A percentile compares a stretch with the other conserved stretches of the same genome.
Evolutionary conservation across 2,888 invertebrate genomes (phyloP).

Genomic region (Aspidiotus destructor): DNA sequence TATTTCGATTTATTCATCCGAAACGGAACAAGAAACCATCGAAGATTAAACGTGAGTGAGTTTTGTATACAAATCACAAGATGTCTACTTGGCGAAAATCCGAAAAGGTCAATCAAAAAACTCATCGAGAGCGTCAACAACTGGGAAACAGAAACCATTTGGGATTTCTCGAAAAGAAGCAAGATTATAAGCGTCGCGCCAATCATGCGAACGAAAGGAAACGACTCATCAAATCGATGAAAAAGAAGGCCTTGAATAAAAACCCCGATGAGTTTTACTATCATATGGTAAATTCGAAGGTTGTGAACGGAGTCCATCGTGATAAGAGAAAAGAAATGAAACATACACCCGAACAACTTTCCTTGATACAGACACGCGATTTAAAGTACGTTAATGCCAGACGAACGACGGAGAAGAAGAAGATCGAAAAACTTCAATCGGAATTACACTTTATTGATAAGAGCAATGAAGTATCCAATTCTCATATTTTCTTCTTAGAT

Average conservation of each 20-base stretch:
- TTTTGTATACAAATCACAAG: neutral
- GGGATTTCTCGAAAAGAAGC: slow-evolving; percentile 78
- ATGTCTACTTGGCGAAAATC: slow-evolving; percentile 91
- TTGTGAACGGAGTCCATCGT: slow-evolving; percentile 48
- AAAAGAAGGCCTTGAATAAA: slow-evolving; percentile 74
- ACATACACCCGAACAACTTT: slow-evolving; percentile 71
- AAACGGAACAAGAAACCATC: no score
- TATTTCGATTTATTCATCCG: no score
- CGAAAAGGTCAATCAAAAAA: slow-evolving; percentile 71
- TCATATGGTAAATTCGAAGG: slow-evolving; percentile 86
- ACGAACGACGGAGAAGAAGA: slow-evolving; percentile 68
- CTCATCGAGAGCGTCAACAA: slow-evolving; percentile 76
- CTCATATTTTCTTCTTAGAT: slow-evolving; percentile 71
- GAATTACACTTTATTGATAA: slow-evolving; percentile 72
- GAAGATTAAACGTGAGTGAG: no score
- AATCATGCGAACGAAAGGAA: slow-evolving; percentile 73
- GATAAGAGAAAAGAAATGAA: slow-evolving; percentile 52
- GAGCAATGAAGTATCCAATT: slow-evolving; percentile 57
- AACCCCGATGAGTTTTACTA: slow-evolving; percentile 99
- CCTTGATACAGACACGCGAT: slow-evolving; percentile 80
- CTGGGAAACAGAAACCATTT: slow-evolving; percentile 65
- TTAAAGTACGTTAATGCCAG: slow-evolving; percentile 81
- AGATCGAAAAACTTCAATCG: slow-evolving; percentile 63
- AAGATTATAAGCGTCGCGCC: slow-evolving; percentile 72
- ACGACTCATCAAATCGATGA: slow-evolving; percentile 66